Percentiles rank a stretch among this genome's conserved stretches.
Evolutionary conservation across 2,888 invertebrate genomes (phyloP).

Genomic region (Ceriagrion tenellum): DNA sequence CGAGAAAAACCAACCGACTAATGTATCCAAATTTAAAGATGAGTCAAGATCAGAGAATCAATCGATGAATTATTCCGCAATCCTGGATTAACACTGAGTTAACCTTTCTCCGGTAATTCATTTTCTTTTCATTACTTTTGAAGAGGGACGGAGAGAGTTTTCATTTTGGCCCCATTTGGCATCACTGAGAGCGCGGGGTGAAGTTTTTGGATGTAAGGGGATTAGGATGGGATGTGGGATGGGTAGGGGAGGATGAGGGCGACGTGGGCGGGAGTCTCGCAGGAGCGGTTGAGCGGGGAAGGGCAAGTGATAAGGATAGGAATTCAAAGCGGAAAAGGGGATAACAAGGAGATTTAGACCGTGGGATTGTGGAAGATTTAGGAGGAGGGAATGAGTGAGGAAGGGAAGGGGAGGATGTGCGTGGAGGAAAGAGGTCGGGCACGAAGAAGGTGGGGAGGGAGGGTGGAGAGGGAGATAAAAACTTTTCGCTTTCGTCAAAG

Average conservation of each 20-base stretch:
- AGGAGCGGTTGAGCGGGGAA: not conserved
- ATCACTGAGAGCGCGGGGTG: not conserved
- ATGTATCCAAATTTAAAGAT: too few relatives aligned
- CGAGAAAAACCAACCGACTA: too few relatives aligned
- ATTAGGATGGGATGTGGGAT: too few relatives aligned
- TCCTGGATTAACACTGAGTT: too few relatives aligned
- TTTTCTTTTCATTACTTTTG: too few relatives aligned
- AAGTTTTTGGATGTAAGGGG: not conserved
- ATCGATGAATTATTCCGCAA: too few relatives aligned
- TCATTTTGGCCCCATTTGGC: not conserved
- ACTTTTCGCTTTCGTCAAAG: slow-evolving; percentile 2
- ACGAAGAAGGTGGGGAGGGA: too few relatives aligned
- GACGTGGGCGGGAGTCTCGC: not conserved
- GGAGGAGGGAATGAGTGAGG: not conserved
- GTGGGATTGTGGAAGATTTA: slow-evolving; percentile 25
- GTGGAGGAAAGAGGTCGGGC: not conserved
- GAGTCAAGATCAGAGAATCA: too few relatives aligned
- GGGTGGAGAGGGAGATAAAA: not conserved
- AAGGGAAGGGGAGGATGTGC: not conserved
- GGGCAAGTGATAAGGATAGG: not conserved
- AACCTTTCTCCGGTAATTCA: too few relatives aligned
- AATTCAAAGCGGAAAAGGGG: slow-evolving; percentile 28
- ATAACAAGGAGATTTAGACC: slow-evolving; percentile 36
- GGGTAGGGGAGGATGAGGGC: not conserved
- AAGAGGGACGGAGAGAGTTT: not conserved